Conservation (phyloP, 2,888 invertebrate genomes). For the Harpagoxenus sublaevis region DNA sequence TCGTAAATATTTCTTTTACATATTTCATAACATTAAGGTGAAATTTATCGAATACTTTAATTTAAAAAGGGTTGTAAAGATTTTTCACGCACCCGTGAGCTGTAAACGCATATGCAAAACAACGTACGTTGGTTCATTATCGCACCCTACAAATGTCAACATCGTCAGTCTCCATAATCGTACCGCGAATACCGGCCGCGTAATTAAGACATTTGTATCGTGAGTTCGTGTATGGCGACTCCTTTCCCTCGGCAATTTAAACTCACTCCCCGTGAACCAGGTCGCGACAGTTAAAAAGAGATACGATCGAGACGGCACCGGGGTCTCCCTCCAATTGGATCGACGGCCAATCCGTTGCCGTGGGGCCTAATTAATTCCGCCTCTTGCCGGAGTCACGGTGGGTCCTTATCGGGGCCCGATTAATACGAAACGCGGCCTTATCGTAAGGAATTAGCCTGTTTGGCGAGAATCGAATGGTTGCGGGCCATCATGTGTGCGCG, state of each 20-base stretch:
- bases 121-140: not conserved
- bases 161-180: constrained; percentile 56
- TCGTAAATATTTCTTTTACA: not conserved
- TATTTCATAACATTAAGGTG: not conserved
- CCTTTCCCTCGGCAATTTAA: constrained; percentile 69
- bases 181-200: constrained; percentile 51
- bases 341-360: constrained; percentile 68
- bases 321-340: constrained; percentile 63
- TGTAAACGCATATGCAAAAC: not conserved
- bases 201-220: constrained; percentile 73
- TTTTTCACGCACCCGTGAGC: not conserved
- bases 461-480: constrained; percentile 60
- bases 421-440: constrained; percentile 73
- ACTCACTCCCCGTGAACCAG: constrained; percentile 64
- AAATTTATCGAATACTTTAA: constrained; percentile 2
- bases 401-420: constrained; percentile 73
- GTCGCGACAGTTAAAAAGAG: constrained; percentile 68
- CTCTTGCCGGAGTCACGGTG: constrained; percentile 69
- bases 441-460: constrained; percentile 73
- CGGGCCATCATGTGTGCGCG: not conserved
- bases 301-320: constrained; percentile 71
- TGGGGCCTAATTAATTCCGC: constrained; percentile 76
- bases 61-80: not conserved
- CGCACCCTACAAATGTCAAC: constrained; percentile 45
- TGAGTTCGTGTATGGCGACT: constrained; percentile 34